A percentile compares a stretch with the other conserved stretches of the same genome.
These are phyloP conservation scores for Tenualosa ilisha DNA, from an alignment of 2,797 vertebrate species.

Conservation along the genomic window DNA sequence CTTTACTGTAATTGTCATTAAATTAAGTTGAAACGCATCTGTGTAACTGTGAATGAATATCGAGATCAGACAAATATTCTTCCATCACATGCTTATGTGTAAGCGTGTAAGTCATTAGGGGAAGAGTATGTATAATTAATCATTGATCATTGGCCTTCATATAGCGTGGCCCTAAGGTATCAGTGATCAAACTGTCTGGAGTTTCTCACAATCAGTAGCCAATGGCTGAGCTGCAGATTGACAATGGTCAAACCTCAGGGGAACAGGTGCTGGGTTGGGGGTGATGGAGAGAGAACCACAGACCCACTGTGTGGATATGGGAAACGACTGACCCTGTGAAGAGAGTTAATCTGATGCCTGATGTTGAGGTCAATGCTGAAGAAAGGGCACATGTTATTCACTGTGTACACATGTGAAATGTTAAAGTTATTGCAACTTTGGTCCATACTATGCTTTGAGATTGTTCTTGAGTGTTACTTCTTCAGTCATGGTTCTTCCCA, in stretches of 20 bases:
- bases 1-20: no score
- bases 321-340: slow-evolving; percentile 14
- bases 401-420: not conserved
- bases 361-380: not conserved
- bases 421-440: no score
- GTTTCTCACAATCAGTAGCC: slow-evolving; percentile 87
- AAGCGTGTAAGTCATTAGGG: no score
- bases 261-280: slow-evolving; percentile 36
- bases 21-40: no score
- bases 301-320: not conserved
- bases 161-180: no score
- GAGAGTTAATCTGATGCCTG: not conserved
- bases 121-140: no score
- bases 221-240: slow-evolving; percentile 58
- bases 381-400: not conserved
- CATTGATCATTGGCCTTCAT: no score
- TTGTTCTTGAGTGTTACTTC: not conserved
- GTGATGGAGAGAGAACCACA: not conserved
- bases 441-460: not conserved
- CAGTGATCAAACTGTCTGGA: not conserved
- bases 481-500: no score
- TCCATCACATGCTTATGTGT: no score
- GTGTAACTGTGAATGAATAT: no score
- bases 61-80: no score
- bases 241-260: slow-evolving; percentile 48